A percentile compares a stretch with the other conserved stretches of the same genome.
Conservation (phyloP, 2,797 vertebrate genomes). For the Lates japonicus region DNA sequence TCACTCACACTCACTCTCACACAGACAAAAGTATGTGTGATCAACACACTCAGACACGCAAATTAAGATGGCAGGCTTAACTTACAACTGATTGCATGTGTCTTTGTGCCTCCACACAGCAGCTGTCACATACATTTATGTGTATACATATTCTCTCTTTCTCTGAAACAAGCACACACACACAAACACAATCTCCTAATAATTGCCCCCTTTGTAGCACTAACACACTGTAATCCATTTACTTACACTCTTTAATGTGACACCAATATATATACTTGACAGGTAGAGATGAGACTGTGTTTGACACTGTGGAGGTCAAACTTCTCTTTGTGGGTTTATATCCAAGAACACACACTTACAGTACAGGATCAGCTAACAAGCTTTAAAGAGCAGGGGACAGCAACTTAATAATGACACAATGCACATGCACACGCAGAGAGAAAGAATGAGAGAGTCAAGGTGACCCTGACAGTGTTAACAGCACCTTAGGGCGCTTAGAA, state of each 20-base stretch:
- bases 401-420: slow-evolving; percentile 3
- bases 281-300: slow-evolving; percentile 24
- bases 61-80: slow-evolving; percentile 41
- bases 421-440: background rate
- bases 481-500: background rate
- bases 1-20: slow-evolving; percentile 20
- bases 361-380: slow-evolving; percentile 36
- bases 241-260: slow-evolving; percentile 36
- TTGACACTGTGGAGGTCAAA: slow-evolving; percentile 48
- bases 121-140: slow-evolving; percentile 39
- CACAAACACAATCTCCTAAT: slow-evolving; percentile 1
- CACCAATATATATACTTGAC: slow-evolving; percentile 23
- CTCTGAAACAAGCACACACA: slow-evolving; percentile 4
- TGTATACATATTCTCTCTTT: background rate
- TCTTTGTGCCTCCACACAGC: slow-evolving; percentile 8
- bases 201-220: slow-evolving; percentile 13
- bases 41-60: slow-evolving; percentile 25
- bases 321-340: slow-evolving; percentile 22
- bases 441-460: slow-evolving; percentile 34
- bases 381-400: slow-evolving; percentile 17
- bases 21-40: slow-evolving; percentile 18
- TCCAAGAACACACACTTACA: slow-evolving; percentile 15
- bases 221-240: slow-evolving; percentile 43
- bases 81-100: slow-evolving; percentile 23
- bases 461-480: slow-evolving; percentile 36